Conservation (phyloP, 1,140 invertebrate genomes). For the Temnothorax curvispinosus region DNA sequence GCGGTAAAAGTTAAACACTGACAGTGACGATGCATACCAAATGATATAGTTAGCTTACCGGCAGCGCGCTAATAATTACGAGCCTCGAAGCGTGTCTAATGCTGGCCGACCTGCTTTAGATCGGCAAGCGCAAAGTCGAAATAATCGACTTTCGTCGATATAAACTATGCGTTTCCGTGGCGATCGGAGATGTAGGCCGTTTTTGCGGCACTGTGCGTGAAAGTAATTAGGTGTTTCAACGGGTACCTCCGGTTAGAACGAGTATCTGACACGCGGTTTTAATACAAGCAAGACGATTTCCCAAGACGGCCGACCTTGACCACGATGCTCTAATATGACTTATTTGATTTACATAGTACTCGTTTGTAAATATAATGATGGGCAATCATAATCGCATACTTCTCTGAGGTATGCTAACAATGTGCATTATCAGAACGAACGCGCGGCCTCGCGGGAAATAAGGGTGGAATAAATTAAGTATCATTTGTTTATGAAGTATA, state of each 20-base stretch:
- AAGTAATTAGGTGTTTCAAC: constrained; percentile 47
- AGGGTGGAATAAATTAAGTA: background rate
- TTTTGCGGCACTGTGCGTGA: constrained; percentile 26
- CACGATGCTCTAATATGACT: constrained; percentile 5
- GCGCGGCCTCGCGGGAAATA: background rate
- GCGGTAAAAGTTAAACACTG: constrained; percentile 21
- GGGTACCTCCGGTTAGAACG: constrained; percentile 3
- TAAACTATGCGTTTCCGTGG: constrained; percentile 28
- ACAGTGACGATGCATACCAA: constrained; percentile 23
- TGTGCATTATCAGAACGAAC: background rate
- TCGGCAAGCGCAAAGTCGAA: constrained; percentile 15
- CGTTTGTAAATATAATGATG: background rate
- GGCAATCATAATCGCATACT: background rate
- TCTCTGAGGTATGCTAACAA: background rate
- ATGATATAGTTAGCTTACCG: constrained; percentile 35
- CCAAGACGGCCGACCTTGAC: constrained; percentile 37
- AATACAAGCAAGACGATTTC: background rate
- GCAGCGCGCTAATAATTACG: constrained; percentile 32
- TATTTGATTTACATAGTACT: background rate
- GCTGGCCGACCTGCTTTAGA: constrained; percentile 33
- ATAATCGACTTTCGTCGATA: constrained; percentile 55
- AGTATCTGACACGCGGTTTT: constrained; percentile 6
- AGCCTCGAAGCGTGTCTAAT: constrained; percentile 26
- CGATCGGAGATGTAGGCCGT: background rate
- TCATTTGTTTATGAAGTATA: no score